phyloP scores from a whole-genome alignment of 2,113 vertebrate species.

The human region DNA sequence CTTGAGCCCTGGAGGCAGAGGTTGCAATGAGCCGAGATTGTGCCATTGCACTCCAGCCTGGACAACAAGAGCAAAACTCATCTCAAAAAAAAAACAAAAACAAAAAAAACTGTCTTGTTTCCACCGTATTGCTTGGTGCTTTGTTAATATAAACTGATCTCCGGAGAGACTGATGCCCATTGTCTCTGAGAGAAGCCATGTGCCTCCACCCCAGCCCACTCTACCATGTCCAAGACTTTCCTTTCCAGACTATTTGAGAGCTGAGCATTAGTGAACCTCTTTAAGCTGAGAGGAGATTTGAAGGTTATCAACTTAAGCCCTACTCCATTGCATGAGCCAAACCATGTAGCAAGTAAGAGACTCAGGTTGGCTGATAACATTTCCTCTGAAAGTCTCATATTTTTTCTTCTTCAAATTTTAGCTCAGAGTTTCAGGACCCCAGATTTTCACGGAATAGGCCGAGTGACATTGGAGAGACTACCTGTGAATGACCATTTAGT shows the following conservation, averaged over 20 bases:
- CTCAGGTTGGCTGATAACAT: background rate
- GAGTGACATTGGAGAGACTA: background rate
- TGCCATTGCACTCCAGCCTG: too few species aligned
- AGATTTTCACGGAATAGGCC: background rate
- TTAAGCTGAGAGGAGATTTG: background rate
- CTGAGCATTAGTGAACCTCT: background rate
- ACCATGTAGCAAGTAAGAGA: background rate
- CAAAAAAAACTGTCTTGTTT: background rate
- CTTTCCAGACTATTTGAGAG: background rate
- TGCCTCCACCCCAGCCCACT: background rate
- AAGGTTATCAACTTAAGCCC: background rate
- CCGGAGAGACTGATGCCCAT: background rate
- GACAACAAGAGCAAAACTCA: too few species aligned
- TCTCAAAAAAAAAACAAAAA: background rate
- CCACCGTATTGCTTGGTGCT: background rate
- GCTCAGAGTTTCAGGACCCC: background rate
- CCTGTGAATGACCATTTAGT: background rate
- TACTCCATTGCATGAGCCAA: background rate
- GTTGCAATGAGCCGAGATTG: too few species aligned
- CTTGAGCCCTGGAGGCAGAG: too few species aligned
- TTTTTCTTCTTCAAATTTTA: background rate
- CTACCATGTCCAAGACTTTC: conserved; percentile 1
- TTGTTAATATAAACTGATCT: background rate
- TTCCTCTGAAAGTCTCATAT: background rate
- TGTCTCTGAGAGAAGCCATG: background rate